Evolutionary conservation across 2,113 vertebrate species (phyloP).

Genomic region (Semicossyphus pulcher): DNA sequence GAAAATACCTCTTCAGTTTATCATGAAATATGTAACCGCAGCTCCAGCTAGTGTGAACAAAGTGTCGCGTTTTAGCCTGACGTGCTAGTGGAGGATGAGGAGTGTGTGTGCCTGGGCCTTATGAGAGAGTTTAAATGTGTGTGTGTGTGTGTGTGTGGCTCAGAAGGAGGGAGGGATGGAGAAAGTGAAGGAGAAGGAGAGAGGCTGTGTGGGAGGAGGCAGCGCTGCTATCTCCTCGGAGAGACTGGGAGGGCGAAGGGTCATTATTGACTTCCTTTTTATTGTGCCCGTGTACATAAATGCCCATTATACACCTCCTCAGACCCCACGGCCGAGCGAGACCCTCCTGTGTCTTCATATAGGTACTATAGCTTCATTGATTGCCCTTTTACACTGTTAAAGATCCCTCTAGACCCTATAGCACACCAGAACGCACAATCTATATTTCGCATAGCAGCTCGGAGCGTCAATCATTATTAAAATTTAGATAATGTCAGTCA

Average conservation of each 20-base stretch:
- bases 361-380: constrained; percentile 57
- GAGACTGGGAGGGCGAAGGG: constrained; percentile 78
- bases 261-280: constrained; percentile 76
- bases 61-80: constrained; percentile 6
- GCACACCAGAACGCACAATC: not conserved
- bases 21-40: constrained; percentile 43
- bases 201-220: constrained; percentile 77
- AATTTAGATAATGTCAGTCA: too few relatives aligned
- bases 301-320: constrained; percentile 19
- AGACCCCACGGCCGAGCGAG: constrained; percentile 12
- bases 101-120: constrained; percentile 23
- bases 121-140: constrained; percentile 3
- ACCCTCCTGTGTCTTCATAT: constrained; percentile 15
- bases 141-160: constrained; percentile 32
- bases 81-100: constrained; percentile 17
- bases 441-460: not conserved
- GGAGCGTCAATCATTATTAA: too few relatives aligned
- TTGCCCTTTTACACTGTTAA: constrained; percentile 67
- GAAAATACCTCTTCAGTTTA: constrained; percentile 40
- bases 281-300: constrained; percentile 14
- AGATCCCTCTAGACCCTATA: not conserved
- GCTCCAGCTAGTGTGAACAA: constrained; percentile 3
- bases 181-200: constrained; percentile 45
- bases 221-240: constrained; percentile 74
- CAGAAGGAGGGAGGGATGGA: constrained; percentile 35